Evolutionary conservation across 1,140 invertebrate species (phyloP), one percentile per base, ranked within the genome.

Genomic region (Diorhabda carinulata): DNA sequence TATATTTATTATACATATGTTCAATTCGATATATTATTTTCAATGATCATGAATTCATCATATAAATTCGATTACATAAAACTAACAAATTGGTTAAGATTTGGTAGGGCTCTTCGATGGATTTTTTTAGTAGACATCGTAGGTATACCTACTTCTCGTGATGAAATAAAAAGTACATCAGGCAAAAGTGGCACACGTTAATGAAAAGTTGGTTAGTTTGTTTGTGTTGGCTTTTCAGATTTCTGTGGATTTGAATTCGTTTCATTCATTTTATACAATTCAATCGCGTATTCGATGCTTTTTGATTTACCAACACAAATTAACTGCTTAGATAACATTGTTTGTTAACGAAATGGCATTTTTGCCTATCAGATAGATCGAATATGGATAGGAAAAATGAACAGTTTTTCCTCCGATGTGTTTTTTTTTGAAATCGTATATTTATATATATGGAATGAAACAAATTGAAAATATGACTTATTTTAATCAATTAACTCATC

Each of bases 241-340:
- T 8, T 10, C 43, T 44, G 9, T 43, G 61, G 43, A 43, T 62
- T 43, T 62, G 6, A 62, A 47, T 47, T 43, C 43, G 61, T 44
- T 47, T 44, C n/a, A 43, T 62, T 62, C 61, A 62, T 47, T 62
- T 62, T 62, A 8, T 42, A 42, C 41, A 43, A 61, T 43, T 40
- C 43, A 41, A 62, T 44, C 43, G 43, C n/a, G 61, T 25, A 25
- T 62, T n/a, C 6, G 10, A 5, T 44, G 43, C 43, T 9, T 9
- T 62, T 8, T 62, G 5, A 43, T 43, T n/a, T 62, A 43, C 43
- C 61, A 43, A 5, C 9, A 43, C n/a, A 10, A 62, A 62, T 62
- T 62, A 43, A 10, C n/a, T n/a, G 43, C 44, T 62, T 40, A 44
- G 61, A 62, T 10, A 62, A 44, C 61, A 44, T 52, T 52, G 47